Evolutionary conservation across 2,797 vertebrate species (phyloP).

Genomic region (Sparus aurata): DNA sequence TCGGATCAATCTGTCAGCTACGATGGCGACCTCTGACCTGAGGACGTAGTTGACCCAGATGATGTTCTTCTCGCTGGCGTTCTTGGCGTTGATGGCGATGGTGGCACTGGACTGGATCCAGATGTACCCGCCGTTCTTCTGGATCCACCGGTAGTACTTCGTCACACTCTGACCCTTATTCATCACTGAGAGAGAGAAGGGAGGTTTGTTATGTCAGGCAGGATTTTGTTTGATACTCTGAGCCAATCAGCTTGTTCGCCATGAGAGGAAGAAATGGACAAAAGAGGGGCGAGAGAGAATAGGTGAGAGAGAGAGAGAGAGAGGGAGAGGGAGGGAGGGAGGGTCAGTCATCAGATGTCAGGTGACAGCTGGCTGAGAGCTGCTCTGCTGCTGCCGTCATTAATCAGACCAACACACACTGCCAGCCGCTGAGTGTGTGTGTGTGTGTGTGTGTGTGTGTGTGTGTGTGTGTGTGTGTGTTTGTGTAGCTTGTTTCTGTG

Average conservation of each 20-base stretch:
- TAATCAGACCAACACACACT: conserved; percentile 68
- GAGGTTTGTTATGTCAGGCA: neutral
- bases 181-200: conserved; percentile 88
- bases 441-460: conserved; percentile 14
- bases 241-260: conserved; percentile 34
- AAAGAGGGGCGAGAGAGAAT: neutral
- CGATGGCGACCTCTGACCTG: conserved; percentile 66
- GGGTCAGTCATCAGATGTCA: conserved; percentile 65
- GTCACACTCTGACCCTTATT: conserved; percentile 99
- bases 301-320: too few relatives aligned
- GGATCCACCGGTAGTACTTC: conserved; percentile 99
- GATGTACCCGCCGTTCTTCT: conserved; percentile 97
- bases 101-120: conserved; percentile 99
- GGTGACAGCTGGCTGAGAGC: conserved; percentile 73
- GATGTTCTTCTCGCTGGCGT: conserved; percentile 96
- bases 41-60: conserved; percentile 99
- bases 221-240: conserved; percentile 1
- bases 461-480: too few relatives aligned
- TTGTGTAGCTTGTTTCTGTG: too few relatives aligned
- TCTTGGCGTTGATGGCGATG: conserved; percentile 98
- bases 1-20: too few relatives aligned
- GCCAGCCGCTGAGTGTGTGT: conserved; percentile 40
- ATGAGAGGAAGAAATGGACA: neutral
- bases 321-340: neutral
- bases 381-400: conserved; percentile 72